Evolutionary conservation across 2,113 vertebrate species (phyloP), one percentile per base, ranked within the genome.

Genomic region (Zeus faber): DNA sequence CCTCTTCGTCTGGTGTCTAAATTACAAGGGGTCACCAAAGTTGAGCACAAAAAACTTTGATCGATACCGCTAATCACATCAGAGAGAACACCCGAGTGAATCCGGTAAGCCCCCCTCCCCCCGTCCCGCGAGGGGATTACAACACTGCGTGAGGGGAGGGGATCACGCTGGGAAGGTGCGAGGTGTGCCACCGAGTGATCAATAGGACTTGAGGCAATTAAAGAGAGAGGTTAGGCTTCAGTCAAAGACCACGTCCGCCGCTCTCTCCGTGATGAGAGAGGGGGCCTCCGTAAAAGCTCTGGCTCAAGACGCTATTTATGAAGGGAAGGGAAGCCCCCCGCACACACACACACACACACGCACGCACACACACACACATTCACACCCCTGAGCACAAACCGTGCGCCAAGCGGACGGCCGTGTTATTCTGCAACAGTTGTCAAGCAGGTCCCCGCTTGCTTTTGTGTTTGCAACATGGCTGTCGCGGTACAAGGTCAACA

Each of bases 191-290:
- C 6, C 20, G 3, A 25, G 27, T 82, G 64, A 85, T 85, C 80
- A 74, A 82, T 82, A 65, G 20, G 44, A 69, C 72, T 64, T 46
- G 24, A 74, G 70, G 74, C 74, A 78, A 78, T 81, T 80, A 83
- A 50, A 79, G 48, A 17, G 40, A 63, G 66, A 76, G 71, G 68
- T 52, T 58, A 76, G 58, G 59, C 26, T 67, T 74, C 65, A 68
- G 56, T 70, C 18, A 0, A 45, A 77, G 67, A 72, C 76, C 49
- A 63, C 53, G 60, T 81, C 69, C 43, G 23, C 45, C 25, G 1
- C 33, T 25, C 40, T 43, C 45, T 52, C 39, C 18, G 7, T 5
- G 37, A 11, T 49, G 55, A 70, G 48, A 54, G 65, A 29, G 7
- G 26, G 26, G 26, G 7, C 8, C 46, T 66, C 60, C 54, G 62